Evolutionary conservation across 2,113 vertebrate species (phyloP), one percentile per base, ranked within the genome.

Genomic region (Neomonachus schauinslandi): DNA sequence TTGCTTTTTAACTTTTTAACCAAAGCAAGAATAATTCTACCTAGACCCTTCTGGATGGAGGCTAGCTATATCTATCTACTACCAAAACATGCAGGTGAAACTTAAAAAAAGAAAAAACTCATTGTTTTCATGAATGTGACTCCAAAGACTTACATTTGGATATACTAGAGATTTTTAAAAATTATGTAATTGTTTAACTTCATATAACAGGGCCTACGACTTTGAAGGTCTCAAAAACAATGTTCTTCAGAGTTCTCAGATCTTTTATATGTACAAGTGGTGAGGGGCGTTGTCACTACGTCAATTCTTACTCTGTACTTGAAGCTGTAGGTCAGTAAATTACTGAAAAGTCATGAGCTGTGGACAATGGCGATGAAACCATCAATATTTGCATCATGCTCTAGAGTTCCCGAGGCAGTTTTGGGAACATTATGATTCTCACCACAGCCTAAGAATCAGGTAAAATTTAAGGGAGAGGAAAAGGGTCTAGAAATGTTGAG

Each of bases 11-110:
- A 59, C 65, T 92, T 96, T 95, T 86, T 77, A 94, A 87, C 13
- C 26, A 94, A n/a, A 67, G 42, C 82, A 59, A 95, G 92, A 93
- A 91, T 18, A 86, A 87, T 77, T 94, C 51, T 94, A 76, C 42
- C 21, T 90, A 42, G 53, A 65, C 5, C 22, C 13, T 82, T 93
- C 57, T 71, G 16, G 24, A 24, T 65, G 57, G 26, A 92, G 72
- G 36, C 33, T 16, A 46, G 80, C 33, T 28, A 5, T 84, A 69
- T 74, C 15, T 94, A 74, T 72, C 63, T 74, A 80, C 83, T 81
- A 94, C 33, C 33, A 96, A 95, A 92, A 83, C 63, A 95, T 84
- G 86, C 49, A 86, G 55, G 26, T 74, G 67, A 86, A 95, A 92
- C 53, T 91, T 2, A 59, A 49, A 84, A 79, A 88, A 89, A 49